phyloP scores from a whole-genome alignment of 2,888 invertebrate species.

The Mechanitis messenoides region DNA sequence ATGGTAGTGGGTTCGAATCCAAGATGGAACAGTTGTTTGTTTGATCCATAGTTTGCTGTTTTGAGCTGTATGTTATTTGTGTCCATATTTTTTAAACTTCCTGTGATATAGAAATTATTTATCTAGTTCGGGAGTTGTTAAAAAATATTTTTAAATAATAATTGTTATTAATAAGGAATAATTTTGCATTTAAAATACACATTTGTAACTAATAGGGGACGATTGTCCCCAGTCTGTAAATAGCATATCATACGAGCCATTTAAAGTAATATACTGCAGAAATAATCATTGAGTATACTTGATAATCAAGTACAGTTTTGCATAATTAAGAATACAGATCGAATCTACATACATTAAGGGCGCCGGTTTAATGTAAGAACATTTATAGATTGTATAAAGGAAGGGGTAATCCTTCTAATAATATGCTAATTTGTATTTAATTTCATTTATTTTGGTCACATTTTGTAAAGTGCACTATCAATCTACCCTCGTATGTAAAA shows the following conservation, averaged over 20 bases:
- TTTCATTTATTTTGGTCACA: too few species aligned
- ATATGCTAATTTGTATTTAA: too few species aligned
- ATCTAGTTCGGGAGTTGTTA: too few species aligned
- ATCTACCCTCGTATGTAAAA: too few species aligned
- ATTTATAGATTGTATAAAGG: conserved; percentile 6
- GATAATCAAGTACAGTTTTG: conserved; percentile 19
- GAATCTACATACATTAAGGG: conserved; percentile 7
- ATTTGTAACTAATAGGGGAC: neutral
- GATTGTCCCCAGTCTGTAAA: conserved; percentile 6
- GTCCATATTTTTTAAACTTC: too few species aligned
- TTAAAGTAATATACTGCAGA: conserved; percentile 11
- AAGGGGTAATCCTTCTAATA: neutral
- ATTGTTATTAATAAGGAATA: neutral
- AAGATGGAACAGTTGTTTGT: too few species aligned
- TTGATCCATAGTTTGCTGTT: too few species aligned
- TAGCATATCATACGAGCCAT: conserved; percentile 12
- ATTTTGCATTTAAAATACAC: conserved; percentile 3
- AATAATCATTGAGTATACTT: conserved; percentile 15
- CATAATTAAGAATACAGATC: conserved; percentile 22
- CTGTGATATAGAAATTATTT: neutral
- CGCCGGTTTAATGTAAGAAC: conserved; percentile 6
- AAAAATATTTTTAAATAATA: too few species aligned
- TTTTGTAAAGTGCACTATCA: too few species aligned
- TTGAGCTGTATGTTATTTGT: too few species aligned
- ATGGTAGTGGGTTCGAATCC: too few species aligned